phyloP scores from a whole-genome alignment of 2,888 invertebrate species.

The Phytoseiulus persimilis region DNA sequence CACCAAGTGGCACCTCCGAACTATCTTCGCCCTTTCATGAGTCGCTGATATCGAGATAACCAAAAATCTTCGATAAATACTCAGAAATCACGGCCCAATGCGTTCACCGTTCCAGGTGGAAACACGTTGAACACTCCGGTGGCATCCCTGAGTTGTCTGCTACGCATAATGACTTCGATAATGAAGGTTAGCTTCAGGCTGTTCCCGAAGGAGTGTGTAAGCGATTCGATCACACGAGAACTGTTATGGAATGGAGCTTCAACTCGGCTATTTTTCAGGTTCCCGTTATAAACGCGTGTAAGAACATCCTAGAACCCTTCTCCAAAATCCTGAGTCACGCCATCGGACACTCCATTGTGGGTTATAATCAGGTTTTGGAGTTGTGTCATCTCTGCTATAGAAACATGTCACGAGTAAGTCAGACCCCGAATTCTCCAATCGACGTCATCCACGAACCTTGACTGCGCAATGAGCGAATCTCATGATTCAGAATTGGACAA shows the following conservation, averaged over 20 bases:
- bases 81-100: too few relatives aligned
- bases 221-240: too few relatives aligned
- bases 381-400: constrained; percentile 80
- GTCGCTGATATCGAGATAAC: not conserved
- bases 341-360: constrained; percentile 77
- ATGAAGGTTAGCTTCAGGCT: constrained; percentile 63
- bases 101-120: not conserved
- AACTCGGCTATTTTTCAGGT: too few relatives aligned
- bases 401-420: constrained; percentile 65
- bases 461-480: too few relatives aligned
- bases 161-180: constrained; percentile 68
- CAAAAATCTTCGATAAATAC: not conserved
- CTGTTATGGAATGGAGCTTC: too few relatives aligned
- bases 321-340: constrained; percentile 85
- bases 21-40: not conserved
- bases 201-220: constrained; percentile 43
- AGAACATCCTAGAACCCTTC: constrained; percentile 79
- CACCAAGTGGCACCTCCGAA: too few relatives aligned
- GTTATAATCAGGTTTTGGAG: constrained; percentile 64
- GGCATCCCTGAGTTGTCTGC: constrained; percentile 49
- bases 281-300: constrained; percentile 38
- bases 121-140: constrained; percentile 19
- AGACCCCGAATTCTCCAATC: too few relatives aligned
- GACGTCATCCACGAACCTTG: too few relatives aligned
- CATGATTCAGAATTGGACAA: too few relatives aligned